These are phyloP conservation scores for Sturnira hondurensis DNA, from an alignment of 2,113 vertebrate genomes.

Conservation along the genomic window DNA sequence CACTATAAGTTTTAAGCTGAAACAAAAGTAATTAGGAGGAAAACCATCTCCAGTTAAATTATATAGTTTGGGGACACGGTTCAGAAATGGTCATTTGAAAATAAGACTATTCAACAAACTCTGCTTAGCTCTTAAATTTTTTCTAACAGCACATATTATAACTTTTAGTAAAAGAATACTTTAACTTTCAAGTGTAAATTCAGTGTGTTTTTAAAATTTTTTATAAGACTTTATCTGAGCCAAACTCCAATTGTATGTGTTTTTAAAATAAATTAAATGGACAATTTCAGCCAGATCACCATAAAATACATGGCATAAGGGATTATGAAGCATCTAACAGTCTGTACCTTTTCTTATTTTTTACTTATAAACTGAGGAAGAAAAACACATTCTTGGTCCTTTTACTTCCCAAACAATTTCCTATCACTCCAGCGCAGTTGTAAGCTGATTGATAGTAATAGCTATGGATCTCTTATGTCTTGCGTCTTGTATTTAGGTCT, in stretches of 20 bases:
- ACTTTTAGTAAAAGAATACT: background rate
- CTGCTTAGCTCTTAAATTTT: background rate
- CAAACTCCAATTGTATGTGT: background rate
- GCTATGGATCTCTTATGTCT: background rate
- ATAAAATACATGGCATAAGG: background rate
- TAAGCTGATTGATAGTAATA: background rate
- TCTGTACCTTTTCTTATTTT: background rate
- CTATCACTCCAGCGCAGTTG: background rate
- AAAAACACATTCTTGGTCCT: background rate
- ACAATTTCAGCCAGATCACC: background rate
- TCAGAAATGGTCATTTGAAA: background rate
- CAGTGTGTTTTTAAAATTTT: background rate
- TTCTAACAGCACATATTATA: background rate
- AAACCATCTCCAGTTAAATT: background rate
- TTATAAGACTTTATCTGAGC: too few relatives aligned
- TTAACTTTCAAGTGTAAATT: background rate
- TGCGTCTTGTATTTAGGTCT: background rate
- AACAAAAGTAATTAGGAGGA: background rate
- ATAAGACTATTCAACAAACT: background rate
- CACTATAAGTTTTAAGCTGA: background rate
- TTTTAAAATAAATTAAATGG: constrained; percentile 1
- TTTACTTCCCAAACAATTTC: background rate
- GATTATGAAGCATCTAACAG: background rate
- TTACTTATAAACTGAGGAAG: background rate
- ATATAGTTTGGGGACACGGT: background rate